Conservation (phyloP, 2,888 invertebrate species). For the Pristionchus fissidentatus region DNA sequence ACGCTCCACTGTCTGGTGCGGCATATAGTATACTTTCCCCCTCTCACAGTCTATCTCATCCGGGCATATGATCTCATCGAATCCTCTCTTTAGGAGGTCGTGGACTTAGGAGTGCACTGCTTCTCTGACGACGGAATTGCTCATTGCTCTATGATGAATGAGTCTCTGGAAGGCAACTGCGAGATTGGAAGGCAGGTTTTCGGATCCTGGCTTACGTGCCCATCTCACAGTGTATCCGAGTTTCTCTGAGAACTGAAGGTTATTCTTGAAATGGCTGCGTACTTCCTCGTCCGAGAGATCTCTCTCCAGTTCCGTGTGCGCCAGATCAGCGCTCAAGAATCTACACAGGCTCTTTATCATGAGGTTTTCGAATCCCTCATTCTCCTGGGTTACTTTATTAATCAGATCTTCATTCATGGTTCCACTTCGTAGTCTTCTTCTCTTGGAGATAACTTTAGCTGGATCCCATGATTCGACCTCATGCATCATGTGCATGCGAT, state of each 20-base stretch:
- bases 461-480: not conserved
- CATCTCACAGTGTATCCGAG: not conserved
- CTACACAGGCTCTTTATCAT: not conserved
- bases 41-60: not conserved
- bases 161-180: not conserved
- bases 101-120: not conserved
- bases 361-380: not conserved
- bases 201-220: not conserved
- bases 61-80: not conserved
- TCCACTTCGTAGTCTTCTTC: not conserved
- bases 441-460: not conserved
- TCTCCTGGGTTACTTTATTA: not conserved
- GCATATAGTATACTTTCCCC: not conserved
- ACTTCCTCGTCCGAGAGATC: not conserved
- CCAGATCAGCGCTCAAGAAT: not conserved
- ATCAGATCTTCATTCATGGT: not conserved
- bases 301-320: not conserved
- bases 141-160: not conserved
- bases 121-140: not conserved
- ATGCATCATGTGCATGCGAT: not conserved
- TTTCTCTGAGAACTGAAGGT: not conserved
- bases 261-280: not conserved
- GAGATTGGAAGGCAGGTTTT: not conserved
- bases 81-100: not conserved
- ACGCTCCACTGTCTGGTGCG: not conserved